A percentile compares a stretch with the other conserved stretches of the same genome.
These are phyloP conservation scores for Coranthus polyacanthus DNA, from an alignment of 2,797 vertebrate species.

Conservation along the genomic window DNA sequence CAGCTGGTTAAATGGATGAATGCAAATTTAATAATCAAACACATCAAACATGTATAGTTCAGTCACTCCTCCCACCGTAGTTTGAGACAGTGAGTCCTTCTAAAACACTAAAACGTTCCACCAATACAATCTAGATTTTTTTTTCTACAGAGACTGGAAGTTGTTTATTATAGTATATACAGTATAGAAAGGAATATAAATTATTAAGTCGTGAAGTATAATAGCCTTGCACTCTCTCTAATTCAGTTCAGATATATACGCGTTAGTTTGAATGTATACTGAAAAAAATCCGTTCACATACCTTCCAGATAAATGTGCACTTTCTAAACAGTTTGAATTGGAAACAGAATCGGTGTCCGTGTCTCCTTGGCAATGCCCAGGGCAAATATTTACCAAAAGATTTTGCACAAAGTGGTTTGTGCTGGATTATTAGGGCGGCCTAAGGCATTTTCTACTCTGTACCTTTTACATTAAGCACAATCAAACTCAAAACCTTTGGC, in stretches of 20 bases:
- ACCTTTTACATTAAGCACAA: background rate
- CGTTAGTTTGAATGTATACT: too few species aligned
- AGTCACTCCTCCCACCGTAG: too few species aligned
- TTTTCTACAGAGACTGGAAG: too few species aligned
- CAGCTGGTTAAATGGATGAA: constrained; percentile 30
- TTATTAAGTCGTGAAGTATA: too few species aligned
- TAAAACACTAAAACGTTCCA: too few species aligned
- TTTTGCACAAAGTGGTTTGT: constrained; percentile 1
- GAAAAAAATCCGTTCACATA: background rate
- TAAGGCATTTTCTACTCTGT: background rate
- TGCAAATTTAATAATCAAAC: constrained; percentile 13
- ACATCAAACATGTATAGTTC: background rate
- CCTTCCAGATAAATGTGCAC: background rate
- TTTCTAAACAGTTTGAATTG: background rate
- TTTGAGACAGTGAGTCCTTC: too few species aligned
- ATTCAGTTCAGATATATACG: too few species aligned
- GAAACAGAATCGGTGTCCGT: background rate
- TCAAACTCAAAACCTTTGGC: constrained; percentile 8
- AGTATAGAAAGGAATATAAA: too few species aligned
- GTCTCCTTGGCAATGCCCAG: background rate
- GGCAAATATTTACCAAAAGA: constrained; percentile 29
- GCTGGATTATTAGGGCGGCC: background rate
- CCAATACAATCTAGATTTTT: too few species aligned
- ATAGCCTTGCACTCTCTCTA: too few species aligned
- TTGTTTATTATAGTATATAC: too few species aligned